A percentile compares a stretch with the other conserved stretches of the same genome.
Evolutionary conservation across 2,888 invertebrate genomes (phyloP).

Genomic region (Eledone cirrhosa): DNA sequence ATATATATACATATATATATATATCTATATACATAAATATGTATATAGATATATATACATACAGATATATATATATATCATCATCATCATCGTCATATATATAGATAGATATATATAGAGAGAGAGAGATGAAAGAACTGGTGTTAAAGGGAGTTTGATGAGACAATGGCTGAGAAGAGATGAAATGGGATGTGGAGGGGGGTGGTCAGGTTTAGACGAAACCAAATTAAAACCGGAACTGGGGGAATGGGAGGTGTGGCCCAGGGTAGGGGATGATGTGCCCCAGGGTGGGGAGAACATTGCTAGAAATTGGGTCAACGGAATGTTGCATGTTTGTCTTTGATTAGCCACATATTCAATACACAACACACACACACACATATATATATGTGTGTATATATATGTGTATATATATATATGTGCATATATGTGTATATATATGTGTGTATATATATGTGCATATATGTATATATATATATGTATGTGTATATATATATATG

Average conservation of each 20-base stretch:
- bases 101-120: not conserved
- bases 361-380: not conserved
- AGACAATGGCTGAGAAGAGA: no score
- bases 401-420: not conserved
- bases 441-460: not conserved
- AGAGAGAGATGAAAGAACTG: no score
- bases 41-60: not conserved
- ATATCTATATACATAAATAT: not conserved
- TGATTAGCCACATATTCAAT: not conserved
- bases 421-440: not conserved
- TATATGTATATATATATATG: slow-evolving; percentile 6
- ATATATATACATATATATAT: slow-evolving; percentile 2
- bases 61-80: no score
- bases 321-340: no score
- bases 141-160: no score
- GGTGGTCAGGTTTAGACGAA: no score
- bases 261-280: no score
- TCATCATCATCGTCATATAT: not conserved
- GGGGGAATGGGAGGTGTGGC: no score
- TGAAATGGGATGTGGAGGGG: no score
- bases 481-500: not conserved
- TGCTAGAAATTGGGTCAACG: no score
- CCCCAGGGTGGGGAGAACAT: no score
- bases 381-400: not conserved
- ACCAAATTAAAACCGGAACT: no score